These are phyloP conservation scores for Sapajus apella DNA, from an alignment of 2,113 vertebrate species.

Conservation along the genomic window DNA sequence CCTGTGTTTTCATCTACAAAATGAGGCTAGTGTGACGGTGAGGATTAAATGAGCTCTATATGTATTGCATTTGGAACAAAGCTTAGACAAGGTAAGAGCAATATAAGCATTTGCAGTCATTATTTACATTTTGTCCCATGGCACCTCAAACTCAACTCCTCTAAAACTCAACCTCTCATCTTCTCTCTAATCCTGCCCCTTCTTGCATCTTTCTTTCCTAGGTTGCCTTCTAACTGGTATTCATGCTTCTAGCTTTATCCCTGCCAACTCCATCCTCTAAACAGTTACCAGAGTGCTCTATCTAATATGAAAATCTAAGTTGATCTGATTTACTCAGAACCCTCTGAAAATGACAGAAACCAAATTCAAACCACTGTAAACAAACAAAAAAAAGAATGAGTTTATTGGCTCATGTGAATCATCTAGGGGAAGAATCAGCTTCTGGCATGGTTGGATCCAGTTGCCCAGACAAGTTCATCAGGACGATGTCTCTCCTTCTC, in stretches of 20 bases:
- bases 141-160: not conserved
- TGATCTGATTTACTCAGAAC: not conserved
- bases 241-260: not conserved
- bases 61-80: not conserved
- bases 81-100: not conserved
- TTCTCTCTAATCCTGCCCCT: not conserved
- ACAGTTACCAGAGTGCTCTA: not conserved
- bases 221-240: not conserved
- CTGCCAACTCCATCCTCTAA: not conserved
- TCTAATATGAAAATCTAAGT: not conserved
- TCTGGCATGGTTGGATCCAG: not conserved
- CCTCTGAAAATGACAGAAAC: not conserved
- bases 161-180: not conserved
- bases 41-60: not conserved
- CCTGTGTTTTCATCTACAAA: not conserved
- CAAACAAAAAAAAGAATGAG: not conserved
- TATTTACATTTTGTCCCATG: not conserved
- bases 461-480: not conserved
- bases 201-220: not conserved
- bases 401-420: not conserved
- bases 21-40: not conserved
- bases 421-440: not conserved
- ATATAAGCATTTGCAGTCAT: not conserved
- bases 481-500: not conserved
- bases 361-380: not conserved